Evolutionary conservation across 2,888 invertebrate genomes (phyloP).

Genomic region (Synergus itoensis): DNA sequence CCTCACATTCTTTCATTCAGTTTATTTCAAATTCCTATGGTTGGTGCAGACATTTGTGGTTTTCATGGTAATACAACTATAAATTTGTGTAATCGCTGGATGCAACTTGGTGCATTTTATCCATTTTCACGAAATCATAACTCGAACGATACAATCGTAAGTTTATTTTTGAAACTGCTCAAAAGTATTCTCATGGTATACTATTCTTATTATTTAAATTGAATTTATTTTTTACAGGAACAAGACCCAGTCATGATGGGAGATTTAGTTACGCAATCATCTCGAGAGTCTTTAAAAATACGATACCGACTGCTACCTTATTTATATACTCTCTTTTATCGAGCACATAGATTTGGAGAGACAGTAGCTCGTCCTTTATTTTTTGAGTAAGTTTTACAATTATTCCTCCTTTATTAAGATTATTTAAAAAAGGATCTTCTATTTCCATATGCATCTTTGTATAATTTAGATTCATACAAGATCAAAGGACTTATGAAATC

Average conservation of each 20-base stretch:
- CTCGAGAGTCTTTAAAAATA: conserved; percentile 82
- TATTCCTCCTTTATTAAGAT: conserved; percentile 76
- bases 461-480: not conserved
- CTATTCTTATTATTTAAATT: not conserved
- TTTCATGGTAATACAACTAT: conserved; percentile 87
- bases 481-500: conserved; percentile 81
- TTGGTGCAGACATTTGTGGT: conserved; percentile 93
- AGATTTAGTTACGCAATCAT: conserved; percentile 83
- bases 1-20: conserved; percentile 87
- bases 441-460: not conserved
- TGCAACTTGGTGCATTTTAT: conserved; percentile 92
- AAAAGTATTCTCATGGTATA: not conserved
- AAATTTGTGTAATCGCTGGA: conserved; percentile 89
- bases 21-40: conserved; percentile 89
- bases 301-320: conserved; percentile 89
- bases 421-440: not conserved
- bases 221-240: conserved; percentile 78
- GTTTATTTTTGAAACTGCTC: conserved; percentile 51
- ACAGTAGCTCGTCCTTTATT: conserved; percentile 90
- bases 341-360: conserved; percentile 84
- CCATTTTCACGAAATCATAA: conserved; percentile 93
- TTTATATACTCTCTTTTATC: conserved; percentile 89
- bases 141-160: conserved; percentile 83
- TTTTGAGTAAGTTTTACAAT: conserved; percentile 84
- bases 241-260: conserved; percentile 93